Base-by-base conservation (phyloP, 2,888 invertebrate species). In the Graphium colonna region DNA sequence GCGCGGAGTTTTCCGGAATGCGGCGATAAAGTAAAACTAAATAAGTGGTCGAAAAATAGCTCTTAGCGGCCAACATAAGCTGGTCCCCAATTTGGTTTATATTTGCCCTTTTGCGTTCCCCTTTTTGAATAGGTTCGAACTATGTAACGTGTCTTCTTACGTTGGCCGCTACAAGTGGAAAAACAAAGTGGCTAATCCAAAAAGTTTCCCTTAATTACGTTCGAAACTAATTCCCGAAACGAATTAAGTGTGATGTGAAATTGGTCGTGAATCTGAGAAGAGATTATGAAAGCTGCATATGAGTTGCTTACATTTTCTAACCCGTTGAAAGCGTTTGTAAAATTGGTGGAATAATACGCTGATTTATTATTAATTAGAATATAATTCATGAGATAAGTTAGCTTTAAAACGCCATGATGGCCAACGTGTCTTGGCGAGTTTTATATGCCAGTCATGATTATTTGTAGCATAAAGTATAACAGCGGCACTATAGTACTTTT, bases 181-280 rank as follows among this genome's bases (percentile, higher is more conserved):
- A 87, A 86, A 86, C 83, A 78, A 75, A 72, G 72, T 65, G 69
- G 75, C 79, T 88, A 88, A 88, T 87, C 81, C 76, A 74, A 82
- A 88, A 88, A 88, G 74, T 88, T 21, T 88, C 82, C 75, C 77
- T 77, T 88, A 88, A 88, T 88, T 87, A 84, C 77, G 75, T 79
- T 76, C 76, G 70, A 73, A 83, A 82, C 79, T 85, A 83, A 78
- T 79, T 86, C 86, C 87, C 87, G 67, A 69, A 82, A 77, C 82
- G 81, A 82, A 87, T 85, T 85, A 83, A 76, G 78, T 72, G 73
- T 60, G 63, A 75, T 65, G 72, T 73, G 72, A 77, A 79, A 82
- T 77, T 79, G 73, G 78, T 73, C 73, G 76, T 77, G 79, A 78
- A 77, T 21, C 77, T 69, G 65, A 68, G 67, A 69, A 67, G 73